Evolutionary conservation across 2,888 invertebrate genomes (phyloP), one percentile per base, ranked within the genome.

Genomic region (Sturmia bella): DNA sequence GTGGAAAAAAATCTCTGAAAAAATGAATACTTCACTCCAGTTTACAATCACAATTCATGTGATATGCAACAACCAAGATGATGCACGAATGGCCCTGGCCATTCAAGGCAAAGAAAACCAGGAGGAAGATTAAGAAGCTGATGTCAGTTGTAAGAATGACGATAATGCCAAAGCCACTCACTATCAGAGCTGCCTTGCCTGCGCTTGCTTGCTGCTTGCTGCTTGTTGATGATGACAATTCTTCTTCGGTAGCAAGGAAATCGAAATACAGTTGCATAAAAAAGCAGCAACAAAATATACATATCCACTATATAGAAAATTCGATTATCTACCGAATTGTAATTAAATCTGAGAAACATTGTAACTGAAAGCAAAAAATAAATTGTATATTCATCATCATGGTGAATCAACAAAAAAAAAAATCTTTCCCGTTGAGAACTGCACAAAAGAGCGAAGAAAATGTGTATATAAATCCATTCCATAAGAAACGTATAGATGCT

Each of bases 311-410:
- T 66, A 52, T 64, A 61, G 75, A 82, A 87, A 89, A 88, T 88
- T 88, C 88, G 88, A 88, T 88, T 88, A 89, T 88, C 89, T 87
- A 86, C 85, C 86, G 87, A 89, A 89, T 87, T 88, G 89, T 89
- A 88, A 88, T 88, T 88, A 88, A 89, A 89, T 88, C 87, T 88
- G 79, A 72, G 84, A 66, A 66, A 73, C 69, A 73, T 73, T 80
- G 82, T 64, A 74, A 74, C 68, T 45, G 48, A 75, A 72, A 52
- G 66, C 61, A 78, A 69, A 74, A 81, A 39, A 32, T 45, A 13
- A 69, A 57, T 50, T 15, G 24, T 27, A 72, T 54, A 69, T 70
- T 77, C 77, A 70, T 70, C 80, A 81, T 21, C 68, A 73, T 21
- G 27, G 61, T 66, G 57, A 24, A 15, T 45, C 13, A 57, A 39